Evolutionary conservation across 1,140 invertebrate genomes (phyloP), one percentile per base, ranked within the genome.

Genomic region (Calycopis cecrops): DNA sequence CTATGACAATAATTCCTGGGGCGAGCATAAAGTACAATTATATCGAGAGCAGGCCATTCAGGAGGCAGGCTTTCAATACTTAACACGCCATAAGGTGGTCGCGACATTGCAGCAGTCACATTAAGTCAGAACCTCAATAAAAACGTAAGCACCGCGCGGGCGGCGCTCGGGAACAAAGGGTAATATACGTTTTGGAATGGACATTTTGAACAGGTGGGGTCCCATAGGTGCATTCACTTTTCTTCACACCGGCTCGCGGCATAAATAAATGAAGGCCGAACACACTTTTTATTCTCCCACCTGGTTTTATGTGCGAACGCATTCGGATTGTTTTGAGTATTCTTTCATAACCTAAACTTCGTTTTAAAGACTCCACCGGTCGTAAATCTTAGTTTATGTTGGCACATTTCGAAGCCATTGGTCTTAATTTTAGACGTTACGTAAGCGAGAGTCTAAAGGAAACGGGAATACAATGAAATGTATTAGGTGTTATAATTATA

Each of bases 291-390:
- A 76, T 71, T 77, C 71, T 49, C 76, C 70, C 76, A 85, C 77
- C 77, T 82, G 77, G 66, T 73, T 77, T 79, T 72, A 72, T 69
- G 69, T 52, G 62, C 62, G 60, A 68, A 73, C 67, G 67, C 68
- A 70, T 74, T 74, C 56, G 59, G 49, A 76, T 79, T 73, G 73
- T 74, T 76, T 72, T 68, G 62, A 75, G 60, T 58, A 69, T 76
- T 79, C 73, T 74, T 79, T 81, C 76, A 79, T 76, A 81, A 80
- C 59, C 70, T 71, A 69, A 79, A 75, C 67, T 76, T 63, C 63
- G 67, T 72, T 79, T 76, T 77, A 76, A 69, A 79, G 70, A 72
- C 71, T 71, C 60, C 54, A 55, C 59, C 70, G 65, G 47, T 79
- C 78, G 72, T 84, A 84, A 84, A 84, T 58, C 55, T 38, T 52